Base-by-base conservation (phyloP, 2,888 invertebrate genomes). In the Elysia crispata region DNA sequence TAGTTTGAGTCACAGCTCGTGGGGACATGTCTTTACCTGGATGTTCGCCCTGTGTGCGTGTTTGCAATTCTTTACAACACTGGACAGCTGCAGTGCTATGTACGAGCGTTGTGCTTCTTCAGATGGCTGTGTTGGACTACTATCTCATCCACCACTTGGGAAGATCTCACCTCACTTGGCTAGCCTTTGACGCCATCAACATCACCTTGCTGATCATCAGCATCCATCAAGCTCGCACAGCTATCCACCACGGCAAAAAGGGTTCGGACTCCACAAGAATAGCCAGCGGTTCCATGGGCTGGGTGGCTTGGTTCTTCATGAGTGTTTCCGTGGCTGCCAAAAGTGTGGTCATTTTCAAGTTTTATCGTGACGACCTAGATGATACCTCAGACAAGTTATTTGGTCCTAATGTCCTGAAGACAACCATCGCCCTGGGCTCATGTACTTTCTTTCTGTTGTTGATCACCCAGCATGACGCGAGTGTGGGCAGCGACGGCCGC, bases 381-480 rank as follows among this genome's bases (percentile, higher is more conserved):
- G 88, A 91, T 41, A 87, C 90, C 25, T 91, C 91, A 13, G 50
- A 57, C 6, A 66, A 75, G 57, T 87, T 92, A 33, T 93, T 93
- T 84, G 93, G 94, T 18, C 93, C 93, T 0, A 87, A 86, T 77
- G 86, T 86, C 1, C 76, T 87, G 20, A 87, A 87, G 73, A 81
- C 81, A 8, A 89, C 92, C 11, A 89, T 94, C 57, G 92, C 92
- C 23, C 85, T 93, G 13, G 89, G 93, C 0, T 92, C 93, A 1
- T 89, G 94, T 15, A 90, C 94, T 8, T 94, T 94, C 88, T 88
- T 94, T 18, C 90, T 94, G n/a, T 89, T 94, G 31, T 88, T 94
- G 28, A 93, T 93, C 81, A 93, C 93, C n/a, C 94, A 94, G 83
- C 93, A 94, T 85, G 93, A 93, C 87, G 92, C 93, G 20, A 90